Conservation (phyloP, 2,888 invertebrate species). For the Palloptera scutellata region DNA sequence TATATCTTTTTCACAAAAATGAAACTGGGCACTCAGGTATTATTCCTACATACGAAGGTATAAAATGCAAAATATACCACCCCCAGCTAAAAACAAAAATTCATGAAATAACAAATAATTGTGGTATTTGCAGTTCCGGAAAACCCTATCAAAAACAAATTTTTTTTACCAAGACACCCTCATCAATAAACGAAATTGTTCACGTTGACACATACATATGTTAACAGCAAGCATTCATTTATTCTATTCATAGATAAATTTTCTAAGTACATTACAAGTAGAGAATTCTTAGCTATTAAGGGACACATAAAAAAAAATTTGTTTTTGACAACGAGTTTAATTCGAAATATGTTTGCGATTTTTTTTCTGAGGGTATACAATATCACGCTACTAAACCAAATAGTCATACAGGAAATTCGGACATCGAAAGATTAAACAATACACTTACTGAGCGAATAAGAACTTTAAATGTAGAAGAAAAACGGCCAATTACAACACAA, state of each 20-base stretch:
- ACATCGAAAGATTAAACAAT: not conserved
- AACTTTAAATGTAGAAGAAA: not conserved
- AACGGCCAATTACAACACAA: not conserved
- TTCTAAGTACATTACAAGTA: conserved; percentile 14
- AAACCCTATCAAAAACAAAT: conserved; percentile 19
- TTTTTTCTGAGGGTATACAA: not conserved
- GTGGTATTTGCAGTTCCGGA: conserved; percentile 24
- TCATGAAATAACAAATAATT: conserved; percentile 34
- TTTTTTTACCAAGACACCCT: conserved; percentile 15
- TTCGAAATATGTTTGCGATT: not conserved
- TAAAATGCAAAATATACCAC: conserved; percentile 29
- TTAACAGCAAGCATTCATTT: conserved; percentile 13
- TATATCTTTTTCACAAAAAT: conserved; percentile 29
- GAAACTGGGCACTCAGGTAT: conserved; percentile 38
- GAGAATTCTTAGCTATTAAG: conserved; percentile 5
- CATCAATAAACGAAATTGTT: conserved; percentile 5
- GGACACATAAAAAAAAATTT: conserved; percentile 4
- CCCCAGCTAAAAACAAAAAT: conserved; percentile 29
- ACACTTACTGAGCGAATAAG: not conserved
- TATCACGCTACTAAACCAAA: not conserved
- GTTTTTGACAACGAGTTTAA: conserved; percentile 12
- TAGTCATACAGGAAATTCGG: not conserved
- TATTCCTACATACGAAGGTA: conserved; percentile 27
- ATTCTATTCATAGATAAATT: conserved; percentile 23
- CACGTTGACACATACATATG: conserved; percentile 13